Conservation (phyloP, 1,140 invertebrate species). For the Cydia fagiglandana region DNA sequence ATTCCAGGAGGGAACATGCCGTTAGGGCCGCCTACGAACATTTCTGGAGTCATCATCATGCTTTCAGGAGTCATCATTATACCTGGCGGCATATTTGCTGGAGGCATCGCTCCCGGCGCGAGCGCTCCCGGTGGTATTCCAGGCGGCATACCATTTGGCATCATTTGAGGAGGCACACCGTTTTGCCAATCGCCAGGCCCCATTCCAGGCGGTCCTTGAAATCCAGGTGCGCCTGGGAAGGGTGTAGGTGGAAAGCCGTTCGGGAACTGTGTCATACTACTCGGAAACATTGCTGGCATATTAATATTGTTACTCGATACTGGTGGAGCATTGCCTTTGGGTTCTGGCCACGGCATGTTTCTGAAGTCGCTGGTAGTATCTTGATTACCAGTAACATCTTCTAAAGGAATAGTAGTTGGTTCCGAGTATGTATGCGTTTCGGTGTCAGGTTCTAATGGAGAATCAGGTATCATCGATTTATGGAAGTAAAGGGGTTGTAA, state of each 20-base stretch:
- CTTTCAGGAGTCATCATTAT: constrained; percentile 70
- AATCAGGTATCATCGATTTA: constrained; percentile 91
- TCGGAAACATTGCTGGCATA: constrained; percentile 75
- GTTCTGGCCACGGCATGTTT: constrained; percentile 88
- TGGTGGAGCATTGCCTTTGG: constrained; percentile 82
- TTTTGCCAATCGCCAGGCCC: constrained; percentile 66
- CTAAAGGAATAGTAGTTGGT: constrained; percentile 91
- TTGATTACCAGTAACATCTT: constrained; percentile 90
- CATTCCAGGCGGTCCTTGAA: constrained; percentile 65
- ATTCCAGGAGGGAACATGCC: constrained; percentile 62
- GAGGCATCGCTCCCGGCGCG: constrained; percentile 51
- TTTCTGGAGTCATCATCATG: constrained; percentile 78
- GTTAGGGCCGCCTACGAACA: constrained; percentile 74
- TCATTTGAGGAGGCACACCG: constrained; percentile 62
- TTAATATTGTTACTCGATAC: constrained; percentile 53
- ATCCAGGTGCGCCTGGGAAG: constrained; percentile 62
- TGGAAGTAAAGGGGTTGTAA: constrained; percentile 93
- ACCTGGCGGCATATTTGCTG: constrained; percentile 56
- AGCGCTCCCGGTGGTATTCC: constrained; percentile 57
- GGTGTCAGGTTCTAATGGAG: constrained; percentile 90
- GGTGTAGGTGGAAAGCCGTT: constrained; percentile 64
- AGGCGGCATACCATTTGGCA: constrained; percentile 54
- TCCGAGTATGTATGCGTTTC: constrained; percentile 88
- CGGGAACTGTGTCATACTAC: constrained; percentile 75
- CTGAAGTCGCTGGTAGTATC: constrained; percentile 89